Percentiles rank a stretch among this genome's conserved stretches.
These are phyloP conservation scores for Platyrinchus mystaceus DNA, from an alignment of 2,797 vertebrate species.

Conservation along the genomic window DNA sequence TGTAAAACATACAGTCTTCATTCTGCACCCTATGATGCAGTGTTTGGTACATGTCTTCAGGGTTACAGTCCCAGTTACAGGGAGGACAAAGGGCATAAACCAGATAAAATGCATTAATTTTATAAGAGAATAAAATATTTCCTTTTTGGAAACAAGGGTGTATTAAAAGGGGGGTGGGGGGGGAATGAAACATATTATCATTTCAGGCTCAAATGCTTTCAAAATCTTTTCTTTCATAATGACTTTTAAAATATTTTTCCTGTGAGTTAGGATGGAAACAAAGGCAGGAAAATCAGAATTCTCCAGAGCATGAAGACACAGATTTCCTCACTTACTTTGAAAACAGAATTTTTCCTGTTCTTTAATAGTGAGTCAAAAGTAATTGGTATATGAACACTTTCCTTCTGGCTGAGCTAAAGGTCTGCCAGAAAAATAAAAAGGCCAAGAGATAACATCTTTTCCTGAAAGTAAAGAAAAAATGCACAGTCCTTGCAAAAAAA, in stretches of 20 bases:
- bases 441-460: neutral
- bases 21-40: neutral
- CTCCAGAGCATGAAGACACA: neutral
- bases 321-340: conserved; percentile 32
- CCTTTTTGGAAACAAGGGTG: neutral
- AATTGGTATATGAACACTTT: neutral
- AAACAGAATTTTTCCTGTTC: conserved; percentile 27
- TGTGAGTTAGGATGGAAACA: conserved; percentile 13
- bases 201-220: neutral
- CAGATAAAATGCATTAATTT: neutral
- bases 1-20: neutral
- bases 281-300: conserved; percentile 54
- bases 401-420: neutral
- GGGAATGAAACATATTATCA: neutral
- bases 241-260: conserved; percentile 20
- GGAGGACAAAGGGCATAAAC: neutral
- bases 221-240: neutral
- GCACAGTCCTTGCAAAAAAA: neutral
- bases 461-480: neutral
- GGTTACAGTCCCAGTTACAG: neutral
- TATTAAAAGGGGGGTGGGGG: neutral
- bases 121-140: neutral
- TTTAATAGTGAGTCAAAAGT: neutral
- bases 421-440: neutral
- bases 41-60: neutral